Base-by-base conservation (phyloP, 2,888 invertebrate species). In the Thereva nobilitata region DNA sequence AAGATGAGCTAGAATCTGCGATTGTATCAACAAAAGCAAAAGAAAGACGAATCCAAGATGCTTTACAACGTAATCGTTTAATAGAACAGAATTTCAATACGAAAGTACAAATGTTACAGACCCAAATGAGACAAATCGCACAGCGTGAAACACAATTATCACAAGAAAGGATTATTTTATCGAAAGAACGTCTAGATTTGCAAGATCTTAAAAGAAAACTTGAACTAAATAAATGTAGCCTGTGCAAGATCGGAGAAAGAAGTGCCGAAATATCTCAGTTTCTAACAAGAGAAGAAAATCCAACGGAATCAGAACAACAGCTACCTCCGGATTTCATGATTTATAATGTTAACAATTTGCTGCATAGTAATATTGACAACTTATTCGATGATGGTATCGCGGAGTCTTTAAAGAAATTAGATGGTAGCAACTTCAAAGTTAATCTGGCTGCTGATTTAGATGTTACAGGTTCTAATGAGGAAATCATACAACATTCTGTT, bases 91-190 rank as follows among this genome's bases (percentile, higher is more conserved):
- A 75, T 47, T 74, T 76, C n/a, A 76, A 76, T 35, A 74, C 73
- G 4, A 80, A 80, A 71, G 68, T 80, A 4, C 74, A 77, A 68
- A 64, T 77, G 38, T 50, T 81, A 3, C 76, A 76, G 38, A 74
- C 75, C 34, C 77, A 79, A 44, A 71, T 74, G 3, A 74, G 75
- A 7, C 78, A 80, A 42, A 64, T 80, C 1, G 72, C 74, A n/a
- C 79, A 79, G 66, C 79, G 77, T 52, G 81, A 81, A 70, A 71
- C 77, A 0, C 76, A 75, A 52, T 63, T 81, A 12, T 78, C 80
- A 0, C 77, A 78, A 69, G 80, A 80, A 49, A 76, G 79, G 37
- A 70, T 80, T 45, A 67, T 76, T 0, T 65, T 81, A 3, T 74
- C 79, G 0, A 77, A 78, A 65, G 80, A 81, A 68, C 80, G 80